phyloP scores from a whole-genome alignment of 2,113 vertebrate genomes.

The Sander vitreus region DNA sequence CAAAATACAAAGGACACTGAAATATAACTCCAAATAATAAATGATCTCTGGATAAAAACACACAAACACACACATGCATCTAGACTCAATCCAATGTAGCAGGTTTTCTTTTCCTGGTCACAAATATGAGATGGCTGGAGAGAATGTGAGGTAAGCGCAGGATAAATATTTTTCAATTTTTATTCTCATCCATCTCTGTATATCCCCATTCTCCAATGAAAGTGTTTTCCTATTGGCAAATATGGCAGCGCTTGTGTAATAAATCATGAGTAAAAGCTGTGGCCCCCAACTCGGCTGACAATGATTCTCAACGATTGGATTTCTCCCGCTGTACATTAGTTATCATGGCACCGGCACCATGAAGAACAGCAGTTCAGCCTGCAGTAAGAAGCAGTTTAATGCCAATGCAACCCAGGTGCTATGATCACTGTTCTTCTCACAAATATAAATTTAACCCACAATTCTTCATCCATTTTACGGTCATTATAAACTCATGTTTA shows the following conservation, averaged over 20 bases:
- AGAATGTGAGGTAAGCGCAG: constrained; percentile 35
- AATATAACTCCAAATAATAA: constrained; percentile 18
- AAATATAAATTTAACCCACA: too few relatives aligned
- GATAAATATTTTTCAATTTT: constrained; percentile 73
- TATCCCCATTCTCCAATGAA: constrained; percentile 64
- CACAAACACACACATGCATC: background rate
- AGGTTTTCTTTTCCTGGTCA: constrained; percentile 23
- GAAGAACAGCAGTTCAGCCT: constrained; percentile 18
- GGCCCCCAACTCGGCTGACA: constrained; percentile 65
- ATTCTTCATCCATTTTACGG: background rate
- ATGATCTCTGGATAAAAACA: constrained; percentile 23
- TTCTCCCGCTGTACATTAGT: constrained; percentile 56
- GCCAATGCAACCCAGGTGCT: background rate
- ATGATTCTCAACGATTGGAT: constrained; percentile 73
- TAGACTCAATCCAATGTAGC: constrained; percentile 26
- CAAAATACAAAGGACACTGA: background rate
- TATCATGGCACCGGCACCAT: constrained; percentile 47
- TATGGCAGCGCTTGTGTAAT: constrained; percentile 72
- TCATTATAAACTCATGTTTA: too few relatives aligned
- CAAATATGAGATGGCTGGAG: constrained; percentile 24
- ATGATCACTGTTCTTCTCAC: background rate
- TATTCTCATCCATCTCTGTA: constrained; percentile 78
- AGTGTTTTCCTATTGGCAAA: constrained; percentile 83
- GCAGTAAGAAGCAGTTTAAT: background rate
- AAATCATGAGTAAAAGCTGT: constrained; percentile 76